phyloP scores from a whole-genome alignment of 2,888 invertebrate genomes.

The Mantis religiosa region DNA sequence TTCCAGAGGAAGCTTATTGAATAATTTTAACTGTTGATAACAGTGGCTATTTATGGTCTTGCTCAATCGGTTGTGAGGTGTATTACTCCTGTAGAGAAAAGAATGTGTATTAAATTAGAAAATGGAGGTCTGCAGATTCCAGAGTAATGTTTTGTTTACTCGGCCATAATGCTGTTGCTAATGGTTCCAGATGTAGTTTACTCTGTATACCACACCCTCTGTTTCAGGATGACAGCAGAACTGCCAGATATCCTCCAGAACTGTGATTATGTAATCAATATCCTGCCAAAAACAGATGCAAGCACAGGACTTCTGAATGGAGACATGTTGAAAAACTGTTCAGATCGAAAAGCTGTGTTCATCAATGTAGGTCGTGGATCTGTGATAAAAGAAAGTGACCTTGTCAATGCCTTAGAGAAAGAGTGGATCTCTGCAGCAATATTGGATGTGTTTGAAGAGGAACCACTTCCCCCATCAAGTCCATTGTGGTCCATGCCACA shows the following conservation, averaged over 20 bases:
- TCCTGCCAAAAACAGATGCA: constrained; percentile 50
- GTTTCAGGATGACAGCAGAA: constrained; percentile 31
- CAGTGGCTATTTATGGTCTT: too few relatives aligned
- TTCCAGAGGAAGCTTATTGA: too few relatives aligned
- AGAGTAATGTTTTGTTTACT: too few relatives aligned
- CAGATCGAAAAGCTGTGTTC: constrained; percentile 46
- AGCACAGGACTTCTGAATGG: constrained; percentile 50
- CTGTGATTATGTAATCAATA: constrained; percentile 54
- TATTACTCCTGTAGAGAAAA: too few relatives aligned
- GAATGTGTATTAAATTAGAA: too few relatives aligned
- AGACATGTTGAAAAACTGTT: constrained; percentile 47
- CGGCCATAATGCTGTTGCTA: too few relatives aligned
- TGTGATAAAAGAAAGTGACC: constrained; percentile 49
- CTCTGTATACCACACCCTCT: neutral
- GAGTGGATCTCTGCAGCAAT: constrained; percentile 54
- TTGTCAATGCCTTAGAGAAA: constrained; percentile 50
- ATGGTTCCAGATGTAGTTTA: too few relatives aligned
- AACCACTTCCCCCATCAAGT: constrained; percentile 50
- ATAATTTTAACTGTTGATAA: too few relatives aligned
- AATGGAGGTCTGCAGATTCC: too few relatives aligned
- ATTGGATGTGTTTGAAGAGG: constrained; percentile 53
- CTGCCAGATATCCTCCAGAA: constrained; percentile 44
- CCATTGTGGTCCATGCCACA: constrained; percentile 50
- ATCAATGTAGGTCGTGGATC: constrained; percentile 58
- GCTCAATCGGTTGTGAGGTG: too few relatives aligned